Conservation (phyloP, 2,888 invertebrate species). For the Platycheirus albimanus region DNA sequence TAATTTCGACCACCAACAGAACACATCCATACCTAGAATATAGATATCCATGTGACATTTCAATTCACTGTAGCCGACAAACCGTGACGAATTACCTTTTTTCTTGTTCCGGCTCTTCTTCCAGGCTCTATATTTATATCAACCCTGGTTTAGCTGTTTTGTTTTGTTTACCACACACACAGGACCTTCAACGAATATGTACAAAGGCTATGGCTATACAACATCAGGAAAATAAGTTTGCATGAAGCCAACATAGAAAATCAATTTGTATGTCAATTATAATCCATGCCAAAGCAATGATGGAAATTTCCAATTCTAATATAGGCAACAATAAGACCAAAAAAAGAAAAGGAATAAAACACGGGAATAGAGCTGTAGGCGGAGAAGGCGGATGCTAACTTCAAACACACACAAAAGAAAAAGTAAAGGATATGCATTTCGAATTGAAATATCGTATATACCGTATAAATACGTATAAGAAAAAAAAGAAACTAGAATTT, state of each 20-base stretch:
- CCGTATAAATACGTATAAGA: neutral
- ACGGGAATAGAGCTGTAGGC: constrained; percentile 23
- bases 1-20: constrained; percentile 56
- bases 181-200: constrained; percentile 44
- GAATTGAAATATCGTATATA: constrained; percentile 36
- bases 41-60: constrained; percentile 61
- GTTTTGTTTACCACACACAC: constrained; percentile 51
- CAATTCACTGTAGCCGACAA: constrained; percentile 69
- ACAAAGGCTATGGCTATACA: constrained; percentile 18
- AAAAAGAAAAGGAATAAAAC: neutral
- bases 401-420: constrained; percentile 41
- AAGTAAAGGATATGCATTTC: constrained; percentile 56
- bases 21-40: constrained; percentile 1
- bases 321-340: constrained; percentile 21
- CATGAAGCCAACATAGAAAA: constrained; percentile 71
- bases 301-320: constrained; percentile 64
- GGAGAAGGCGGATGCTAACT: constrained; percentile 38
- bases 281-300: constrained; percentile 67
- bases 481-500: constrained; percentile 28
- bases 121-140: constrained; percentile 12
- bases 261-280: constrained; percentile 74
- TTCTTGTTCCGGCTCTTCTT: constrained; percentile 53
- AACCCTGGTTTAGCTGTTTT: constrained; percentile 35
- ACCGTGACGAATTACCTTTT: constrained; percentile 70
- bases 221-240: constrained; percentile 50